Percentiles rank a stretch among this genome's conserved stretches.
These are phyloP conservation scores for Eupithecia abbreviata DNA, from an alignment of 2,888 invertebrate genomes.

Conservation along the genomic window DNA sequence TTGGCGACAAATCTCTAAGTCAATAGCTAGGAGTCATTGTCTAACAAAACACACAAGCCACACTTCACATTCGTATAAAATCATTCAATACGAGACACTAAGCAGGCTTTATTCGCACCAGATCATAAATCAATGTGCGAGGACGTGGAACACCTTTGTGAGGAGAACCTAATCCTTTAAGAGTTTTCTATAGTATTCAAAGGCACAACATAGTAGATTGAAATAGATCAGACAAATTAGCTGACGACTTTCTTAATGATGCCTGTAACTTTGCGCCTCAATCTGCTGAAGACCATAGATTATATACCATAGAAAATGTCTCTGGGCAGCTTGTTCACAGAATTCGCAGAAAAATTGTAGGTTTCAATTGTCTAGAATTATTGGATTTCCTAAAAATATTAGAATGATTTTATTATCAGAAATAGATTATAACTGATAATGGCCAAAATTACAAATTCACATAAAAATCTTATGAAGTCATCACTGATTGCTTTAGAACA, in stretches of 20 bases:
- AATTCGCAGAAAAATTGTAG: too few species aligned
- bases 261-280: neutral
- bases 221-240: slow-evolving; percentile 1
- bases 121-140: slow-evolving; percentile 76
- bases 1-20: neutral
- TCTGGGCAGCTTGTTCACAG: too few species aligned
- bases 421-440: neutral
- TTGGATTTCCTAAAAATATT: neutral
- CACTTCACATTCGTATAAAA: slow-evolving; percentile 1
- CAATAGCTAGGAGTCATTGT: neutral
- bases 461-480: neutral
- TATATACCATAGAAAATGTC: too few species aligned
- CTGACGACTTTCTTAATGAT: neutral
- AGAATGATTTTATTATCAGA: too few species aligned
- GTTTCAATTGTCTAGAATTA: neutral
- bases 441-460: neutral
- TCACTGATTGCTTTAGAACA: neutral
- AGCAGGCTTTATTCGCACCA: slow-evolving; percentile 70
- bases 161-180: slow-evolving; percentile 76
- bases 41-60: slow-evolving; percentile 5
- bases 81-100: slow-evolving; percentile 13
- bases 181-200: slow-evolving; percentile 59
- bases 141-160: slow-evolving; percentile 65
- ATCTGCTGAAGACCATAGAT: neutral
- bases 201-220: neutral